A percentile compares a stretch with the other conserved stretches of the same genome.
Evolutionary conservation across 2,888 invertebrate genomes (phyloP).

Genomic region (Heliconius sara): DNA sequence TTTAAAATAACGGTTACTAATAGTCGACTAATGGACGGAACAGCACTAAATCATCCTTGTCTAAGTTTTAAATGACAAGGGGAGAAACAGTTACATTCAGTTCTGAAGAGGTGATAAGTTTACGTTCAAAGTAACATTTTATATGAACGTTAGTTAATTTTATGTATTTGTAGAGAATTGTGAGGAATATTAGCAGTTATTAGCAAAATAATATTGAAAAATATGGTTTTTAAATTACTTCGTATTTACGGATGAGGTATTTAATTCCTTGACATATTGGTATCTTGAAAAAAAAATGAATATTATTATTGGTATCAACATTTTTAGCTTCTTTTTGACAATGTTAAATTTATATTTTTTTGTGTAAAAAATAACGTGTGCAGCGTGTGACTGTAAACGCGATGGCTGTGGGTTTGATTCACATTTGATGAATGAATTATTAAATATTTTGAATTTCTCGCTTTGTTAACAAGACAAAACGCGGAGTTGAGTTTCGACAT

Average conservation of each 20-base stretch:
- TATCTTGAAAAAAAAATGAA: too few relatives aligned
- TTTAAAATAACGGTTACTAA: constrained; percentile 17
- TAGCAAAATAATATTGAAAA: not conserved
- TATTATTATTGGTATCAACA: too few relatives aligned
- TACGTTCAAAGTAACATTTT: not conserved
- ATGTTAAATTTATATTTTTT: too few relatives aligned
- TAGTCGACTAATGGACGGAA: constrained; percentile 15
- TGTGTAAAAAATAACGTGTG: too few relatives aligned
- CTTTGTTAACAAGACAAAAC: not conserved
- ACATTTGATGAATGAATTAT: not conserved
- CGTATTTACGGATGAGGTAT: too few relatives aligned
- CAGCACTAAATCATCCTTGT: constrained; percentile 24
- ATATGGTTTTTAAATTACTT: too few relatives aligned
- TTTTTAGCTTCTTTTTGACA: too few relatives aligned
- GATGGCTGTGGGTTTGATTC: not conserved
- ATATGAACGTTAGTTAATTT: not conserved
- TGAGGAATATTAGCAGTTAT: not conserved
- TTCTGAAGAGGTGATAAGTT: not conserved
- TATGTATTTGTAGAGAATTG: not conserved
- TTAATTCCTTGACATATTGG: too few relatives aligned
- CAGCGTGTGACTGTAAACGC: too few relatives aligned
- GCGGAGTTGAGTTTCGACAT: not conserved
- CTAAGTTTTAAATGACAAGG: constrained; percentile 7
- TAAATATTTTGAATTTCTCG: not conserved
- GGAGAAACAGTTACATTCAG: constrained; percentile 3